These are phyloP conservation scores for Cantharis rufa DNA, from an alignment of 2,888 invertebrate species.

Conservation along the genomic window DNA sequence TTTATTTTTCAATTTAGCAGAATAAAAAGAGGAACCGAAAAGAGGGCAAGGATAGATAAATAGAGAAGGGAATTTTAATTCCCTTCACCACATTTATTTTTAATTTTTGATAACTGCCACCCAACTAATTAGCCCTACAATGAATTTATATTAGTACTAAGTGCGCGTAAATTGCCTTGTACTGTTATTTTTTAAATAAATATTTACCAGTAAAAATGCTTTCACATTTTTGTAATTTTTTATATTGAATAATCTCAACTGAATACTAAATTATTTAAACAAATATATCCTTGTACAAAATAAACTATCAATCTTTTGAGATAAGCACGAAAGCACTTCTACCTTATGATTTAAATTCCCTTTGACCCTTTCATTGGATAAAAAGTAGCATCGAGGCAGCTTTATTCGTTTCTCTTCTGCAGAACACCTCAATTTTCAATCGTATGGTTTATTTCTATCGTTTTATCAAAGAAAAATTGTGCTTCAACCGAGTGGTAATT, in stretches of 20 bases:
- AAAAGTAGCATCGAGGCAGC: not conserved
- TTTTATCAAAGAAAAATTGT: not conserved
- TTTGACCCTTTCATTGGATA: constrained; percentile 10
- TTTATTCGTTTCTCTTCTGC: not conserved
- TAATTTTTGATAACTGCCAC: no score
- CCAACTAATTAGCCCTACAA: no score
- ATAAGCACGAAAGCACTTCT: constrained; percentile 11
- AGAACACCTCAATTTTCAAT: not conserved
- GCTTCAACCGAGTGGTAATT: not conserved
- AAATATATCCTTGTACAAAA: not conserved
- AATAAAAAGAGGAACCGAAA: no score
- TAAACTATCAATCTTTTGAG: not conserved
- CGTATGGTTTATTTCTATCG: not conserved
- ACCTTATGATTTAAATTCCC: constrained; percentile 17
- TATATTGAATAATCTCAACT: not conserved
- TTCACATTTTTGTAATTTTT: not conserved
- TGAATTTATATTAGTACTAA: no score
- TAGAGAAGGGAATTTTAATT: no score
- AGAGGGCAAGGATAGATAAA: no score
- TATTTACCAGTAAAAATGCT: not conserved
- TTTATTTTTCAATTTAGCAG: no score
- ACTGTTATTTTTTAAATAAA: no score
- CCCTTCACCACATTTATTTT: no score
- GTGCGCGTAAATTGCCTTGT: no score
- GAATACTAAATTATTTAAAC: not conserved